Evolutionary conservation across 2,888 invertebrate genomes (phyloP).

Genomic region (Priapulus caudatus): DNA sequence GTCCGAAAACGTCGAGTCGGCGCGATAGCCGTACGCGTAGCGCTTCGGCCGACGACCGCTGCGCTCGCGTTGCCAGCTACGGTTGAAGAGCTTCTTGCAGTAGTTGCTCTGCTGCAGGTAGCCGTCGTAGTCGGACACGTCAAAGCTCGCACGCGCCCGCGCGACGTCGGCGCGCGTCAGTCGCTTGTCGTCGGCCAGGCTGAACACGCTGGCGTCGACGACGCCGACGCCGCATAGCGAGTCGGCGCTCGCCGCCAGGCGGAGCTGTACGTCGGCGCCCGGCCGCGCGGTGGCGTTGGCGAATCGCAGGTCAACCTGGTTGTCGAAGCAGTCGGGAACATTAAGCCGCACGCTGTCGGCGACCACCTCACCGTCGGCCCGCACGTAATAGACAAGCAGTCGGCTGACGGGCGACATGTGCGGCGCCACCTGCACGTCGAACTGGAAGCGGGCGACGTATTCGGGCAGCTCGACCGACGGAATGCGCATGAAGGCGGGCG

Average conservation of each 20-base stretch:
- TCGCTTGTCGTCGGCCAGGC: conserved; percentile 35
- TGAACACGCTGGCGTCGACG: conserved; percentile 47
- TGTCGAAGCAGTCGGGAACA: conserved; percentile 47
- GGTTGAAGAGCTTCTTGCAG: neutral
- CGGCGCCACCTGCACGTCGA: conserved; percentile 2
- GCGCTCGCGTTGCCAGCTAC: neutral
- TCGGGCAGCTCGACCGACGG: neutral
- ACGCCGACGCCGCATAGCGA: conserved; percentile 49
- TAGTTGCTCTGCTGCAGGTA: neutral
- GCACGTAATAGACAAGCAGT: conserved; percentile 46
- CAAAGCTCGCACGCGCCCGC: neutral
- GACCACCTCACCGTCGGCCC: conserved; percentile 46
- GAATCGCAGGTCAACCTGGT: conserved; percentile 44
- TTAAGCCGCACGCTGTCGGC: conserved; percentile 47
- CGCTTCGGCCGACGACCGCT: neutral
- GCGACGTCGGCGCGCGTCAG: conserved; percentile 8
- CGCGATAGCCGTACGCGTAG: conserved; percentile 10
- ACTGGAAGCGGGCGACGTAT: neutral
- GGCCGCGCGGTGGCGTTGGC: conserved; percentile 42
- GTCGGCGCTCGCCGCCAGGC: conserved; percentile 43
- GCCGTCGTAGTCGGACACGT: neutral
- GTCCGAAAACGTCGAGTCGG: conserved; percentile 25
- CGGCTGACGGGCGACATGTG: conserved; percentile 30
- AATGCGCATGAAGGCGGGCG: neutral
- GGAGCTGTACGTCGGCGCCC: conserved; percentile 42